These are phyloP conservation scores for Netelia virgata DNA, from an alignment of 2,888 invertebrate species.

Conservation along the genomic window DNA sequence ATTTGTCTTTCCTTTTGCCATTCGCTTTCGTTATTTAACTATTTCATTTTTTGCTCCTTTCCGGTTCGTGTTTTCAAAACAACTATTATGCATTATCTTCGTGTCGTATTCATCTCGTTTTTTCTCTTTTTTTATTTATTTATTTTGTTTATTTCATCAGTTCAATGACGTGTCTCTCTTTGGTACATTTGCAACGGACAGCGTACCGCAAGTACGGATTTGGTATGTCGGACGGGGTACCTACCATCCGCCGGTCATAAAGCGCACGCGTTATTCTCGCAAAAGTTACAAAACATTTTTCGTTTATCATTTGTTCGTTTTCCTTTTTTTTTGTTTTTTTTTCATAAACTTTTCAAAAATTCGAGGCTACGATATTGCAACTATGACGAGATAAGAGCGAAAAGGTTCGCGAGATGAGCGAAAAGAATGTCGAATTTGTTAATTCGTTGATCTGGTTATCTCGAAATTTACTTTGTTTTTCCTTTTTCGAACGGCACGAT, in stretches of 20 bases:
- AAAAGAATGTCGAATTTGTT: background rate
- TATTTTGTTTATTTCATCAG: slow-evolving; percentile 71
- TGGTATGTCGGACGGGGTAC: slow-evolving; percentile 79
- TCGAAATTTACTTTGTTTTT: background rate
- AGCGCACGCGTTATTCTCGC: slow-evolving; percentile 67
- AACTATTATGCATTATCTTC: slow-evolving; percentile 40
- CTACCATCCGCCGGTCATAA: slow-evolving; percentile 78
- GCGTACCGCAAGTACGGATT: slow-evolving; percentile 78
- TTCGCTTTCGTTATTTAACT: slow-evolving; percentile 22
- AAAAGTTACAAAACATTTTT: slow-evolving; percentile 47
- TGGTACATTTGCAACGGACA: slow-evolving; percentile 84
- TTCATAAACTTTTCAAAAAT: slow-evolving; percentile 51
- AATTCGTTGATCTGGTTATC: background rate
- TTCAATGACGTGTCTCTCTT: slow-evolving; percentile 78
- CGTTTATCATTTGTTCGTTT: slow-evolving; percentile 58
- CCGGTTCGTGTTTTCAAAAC: slow-evolving; percentile 57
- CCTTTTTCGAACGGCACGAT: slow-evolving; percentile 22
- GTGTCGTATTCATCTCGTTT: background rate
- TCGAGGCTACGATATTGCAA: slow-evolving; percentile 43
- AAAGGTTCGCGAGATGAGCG: background rate
- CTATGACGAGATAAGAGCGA: background rate
- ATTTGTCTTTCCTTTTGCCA: slow-evolving; percentile 40
- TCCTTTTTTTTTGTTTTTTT: slow-evolving; percentile 30
- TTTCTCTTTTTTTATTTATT: slow-evolving; percentile 45
- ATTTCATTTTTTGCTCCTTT: slow-evolving; percentile 12